Evolutionary conservation across 1,140 invertebrate species (phyloP).

Genomic region (Plectrocnemia conspersa): DNA sequence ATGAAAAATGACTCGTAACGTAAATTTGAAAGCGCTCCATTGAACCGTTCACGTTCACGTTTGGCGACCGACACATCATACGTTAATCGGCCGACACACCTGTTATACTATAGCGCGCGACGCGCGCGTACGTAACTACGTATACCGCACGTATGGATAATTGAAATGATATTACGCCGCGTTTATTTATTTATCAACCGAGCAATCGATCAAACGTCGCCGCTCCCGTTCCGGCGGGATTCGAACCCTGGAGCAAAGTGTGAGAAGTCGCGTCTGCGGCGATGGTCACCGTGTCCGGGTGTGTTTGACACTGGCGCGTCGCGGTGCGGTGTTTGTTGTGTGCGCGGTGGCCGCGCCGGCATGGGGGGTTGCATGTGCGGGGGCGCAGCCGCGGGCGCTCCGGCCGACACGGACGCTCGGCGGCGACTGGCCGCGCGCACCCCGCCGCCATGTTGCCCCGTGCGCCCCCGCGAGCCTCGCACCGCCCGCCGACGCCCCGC

Average conservation of each 20-base stretch:
- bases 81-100: too few relatives aligned
- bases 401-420: slow-evolving; percentile 29
- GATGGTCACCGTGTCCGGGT: not conserved
- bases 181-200: too few relatives aligned
- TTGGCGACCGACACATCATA: too few relatives aligned
- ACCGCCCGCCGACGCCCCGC: not conserved
- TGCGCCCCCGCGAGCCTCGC: not conserved
- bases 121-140: too few relatives aligned
- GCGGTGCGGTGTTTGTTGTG: slow-evolving; percentile 29
- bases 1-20: too few relatives aligned
- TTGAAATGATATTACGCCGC: too few relatives aligned
- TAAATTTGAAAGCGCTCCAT: too few relatives aligned
- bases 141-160: too few relatives aligned
- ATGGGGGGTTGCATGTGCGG: too few relatives aligned
- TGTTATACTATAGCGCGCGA: too few relatives aligned
- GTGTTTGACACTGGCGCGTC: slow-evolving; percentile 21
- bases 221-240: not conserved
- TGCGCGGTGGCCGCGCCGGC: not conserved
- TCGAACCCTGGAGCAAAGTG: not conserved
- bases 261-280: not conserved
- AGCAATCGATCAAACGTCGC: too few relatives aligned
- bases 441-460: slow-evolving; percentile 40
- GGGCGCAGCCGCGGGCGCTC: slow-evolving; percentile 17
- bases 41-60: too few relatives aligned
- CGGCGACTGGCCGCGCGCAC: slow-evolving; percentile 39